phyloP scores from a whole-genome alignment of 2,888 invertebrate genomes.

The Micropterix aruncella region DNA sequence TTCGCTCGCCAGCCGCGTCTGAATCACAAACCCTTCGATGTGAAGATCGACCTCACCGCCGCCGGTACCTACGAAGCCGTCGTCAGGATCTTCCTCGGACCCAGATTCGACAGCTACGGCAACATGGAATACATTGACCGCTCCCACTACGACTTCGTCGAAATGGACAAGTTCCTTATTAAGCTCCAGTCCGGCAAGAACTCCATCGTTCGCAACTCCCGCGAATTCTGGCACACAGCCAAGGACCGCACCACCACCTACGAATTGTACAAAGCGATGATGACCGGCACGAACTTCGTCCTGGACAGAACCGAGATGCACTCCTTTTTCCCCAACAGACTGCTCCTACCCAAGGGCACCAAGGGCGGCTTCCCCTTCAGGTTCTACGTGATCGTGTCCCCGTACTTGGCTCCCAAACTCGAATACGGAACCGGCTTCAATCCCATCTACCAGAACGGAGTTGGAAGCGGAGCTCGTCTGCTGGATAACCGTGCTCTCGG shows the following conservation, averaged over 20 bases:
- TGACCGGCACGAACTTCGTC: slow-evolving; percentile 20
- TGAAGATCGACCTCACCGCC: slow-evolving; percentile 34
- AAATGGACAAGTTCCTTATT: slow-evolving; percentile 30
- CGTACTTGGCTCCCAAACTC: slow-evolving; percentile 19
- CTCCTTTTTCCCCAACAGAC: slow-evolving; percentile 40
- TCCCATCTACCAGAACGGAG: slow-evolving; percentile 13
- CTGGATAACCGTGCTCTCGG: slow-evolving; percentile 30
- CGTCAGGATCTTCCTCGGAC: slow-evolving; percentile 43
- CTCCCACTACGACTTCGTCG: slow-evolving; percentile 27
- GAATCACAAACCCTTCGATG: slow-evolving; percentile 47
- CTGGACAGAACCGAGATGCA: slow-evolving; percentile 28
- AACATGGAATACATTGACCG: slow-evolving; percentile 23
- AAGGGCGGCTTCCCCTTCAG: slow-evolving; percentile 37
- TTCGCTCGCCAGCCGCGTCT: slow-evolving; percentile 50
- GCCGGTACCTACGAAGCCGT: slow-evolving; percentile 29
- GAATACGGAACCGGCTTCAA: slow-evolving; percentile 20
- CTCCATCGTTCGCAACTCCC: slow-evolving; percentile 38
- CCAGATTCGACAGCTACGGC: slow-evolving; percentile 35
- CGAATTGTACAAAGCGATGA: slow-evolving; percentile 36
- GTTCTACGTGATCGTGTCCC: slow-evolving; percentile 35
- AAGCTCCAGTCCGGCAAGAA: slow-evolving; percentile 37
- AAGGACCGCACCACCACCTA: slow-evolving; percentile 38
- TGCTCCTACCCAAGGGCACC: slow-evolving; percentile 41
- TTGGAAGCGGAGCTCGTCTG: slow-evolving; percentile 22
- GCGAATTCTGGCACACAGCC: slow-evolving; percentile 34